A percentile compares a stretch with the other conserved stretches of the same genome.
These are phyloP conservation scores for Notocelia uddmanniana DNA, from an alignment of 2,888 invertebrate species.

Conservation along the genomic window DNA sequence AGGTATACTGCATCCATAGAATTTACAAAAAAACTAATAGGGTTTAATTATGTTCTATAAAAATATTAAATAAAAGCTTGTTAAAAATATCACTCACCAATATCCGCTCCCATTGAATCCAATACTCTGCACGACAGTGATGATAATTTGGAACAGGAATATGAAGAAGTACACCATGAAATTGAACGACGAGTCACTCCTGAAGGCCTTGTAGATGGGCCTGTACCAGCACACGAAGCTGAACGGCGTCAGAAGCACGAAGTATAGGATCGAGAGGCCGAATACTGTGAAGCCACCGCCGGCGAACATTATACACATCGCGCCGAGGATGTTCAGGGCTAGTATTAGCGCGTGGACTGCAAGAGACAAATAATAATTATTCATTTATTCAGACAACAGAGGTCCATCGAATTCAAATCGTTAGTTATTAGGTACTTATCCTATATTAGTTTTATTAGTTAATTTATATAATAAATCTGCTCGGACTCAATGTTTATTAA, in stretches of 20 bases:
- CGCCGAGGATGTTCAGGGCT: conserved; percentile 94
- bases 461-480: no score
- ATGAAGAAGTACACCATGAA: conserved; percentile 99
- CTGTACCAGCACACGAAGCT: conserved; percentile 99
- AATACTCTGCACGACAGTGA: conserved; percentile 94
- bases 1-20: no score
- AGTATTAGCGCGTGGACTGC: conserved; percentile 96
- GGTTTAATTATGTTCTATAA: no score
- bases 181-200: conserved; percentile 99
- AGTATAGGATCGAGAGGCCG: conserved; percentile 95
- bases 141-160: conserved; percentile 97
- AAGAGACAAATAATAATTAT: conserved; percentile 75
- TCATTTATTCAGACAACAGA: no score
- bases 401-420: no score
- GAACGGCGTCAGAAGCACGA: conserved; percentile 96
- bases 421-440: no score
- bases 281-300: conserved; percentile 89
- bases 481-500: no score
- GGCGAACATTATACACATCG: conserved; percentile 90
- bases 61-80: background rate
- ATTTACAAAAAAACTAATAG: no score
- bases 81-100: conserved; percentile 89
- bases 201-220: conserved; percentile 99
- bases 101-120: conserved; percentile 94
- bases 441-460: no score